Evolutionary conservation across 2,797 vertebrate species (phyloP), one percentile per base, ranked within the genome.

Genomic region (Myotis planiceps): DNA sequence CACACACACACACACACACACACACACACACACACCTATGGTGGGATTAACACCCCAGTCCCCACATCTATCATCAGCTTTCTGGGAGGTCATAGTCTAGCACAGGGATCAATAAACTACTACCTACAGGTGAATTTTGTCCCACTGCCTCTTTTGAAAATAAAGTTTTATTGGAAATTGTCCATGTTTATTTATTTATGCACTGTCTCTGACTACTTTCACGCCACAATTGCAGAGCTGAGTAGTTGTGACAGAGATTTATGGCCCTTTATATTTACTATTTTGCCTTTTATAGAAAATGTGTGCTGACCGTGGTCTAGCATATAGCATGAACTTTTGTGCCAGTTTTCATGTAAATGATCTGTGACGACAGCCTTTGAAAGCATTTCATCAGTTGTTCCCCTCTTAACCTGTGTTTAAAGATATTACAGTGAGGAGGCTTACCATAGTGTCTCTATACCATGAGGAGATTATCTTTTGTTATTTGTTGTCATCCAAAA

Each of bases 361-460:
- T 75, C 60, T 34, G 10, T 34, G 76, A 80, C 74, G 72, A 69
- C 34, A 95, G 42, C 32, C n/a, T 90, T 71, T 68, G 32, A 60
- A 92, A 92, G 69, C 25, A 71, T 72, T 95, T 94, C 15, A 65
- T 97, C 88, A 88, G 6, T 91, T 96, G 76, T 66, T 95, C 42
- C 47, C 47, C 63, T 39, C 49, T 96, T 95, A 58, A 74, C 79
- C 76, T 94, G 0, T 42, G 68, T 71, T 82, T 94, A 97, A 71
- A 32, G 39, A 87, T 65, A 90, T 45, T 5, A 21, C 15, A 90
- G 29, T 89, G 37, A 97, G 75, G 84, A 97, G 76, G 69, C 83
- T 94, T 94, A 96, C 49, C 96, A 78, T 96, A 97, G 27, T 63
- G 15, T 78, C 92, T 95, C 92, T 89, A 95, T 97, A 93, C 87